phyloP scores from a whole-genome alignment of 2,797 vertebrate species.

The Cossypha dichroa region DNA sequence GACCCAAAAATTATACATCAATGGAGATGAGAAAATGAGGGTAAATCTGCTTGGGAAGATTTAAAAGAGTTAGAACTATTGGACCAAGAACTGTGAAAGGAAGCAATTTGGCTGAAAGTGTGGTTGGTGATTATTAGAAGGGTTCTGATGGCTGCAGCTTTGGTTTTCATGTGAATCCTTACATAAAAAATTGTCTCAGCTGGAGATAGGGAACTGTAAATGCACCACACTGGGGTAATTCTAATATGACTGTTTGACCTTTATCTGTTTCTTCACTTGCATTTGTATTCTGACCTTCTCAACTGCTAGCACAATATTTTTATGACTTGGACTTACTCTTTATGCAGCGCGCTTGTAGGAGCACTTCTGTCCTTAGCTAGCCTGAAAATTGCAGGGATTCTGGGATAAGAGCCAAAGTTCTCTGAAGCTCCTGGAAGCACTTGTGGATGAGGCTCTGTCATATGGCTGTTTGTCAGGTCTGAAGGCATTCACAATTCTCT shows the following conservation, averaged over 20 bases:
- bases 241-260: not conserved
- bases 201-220: not conserved
- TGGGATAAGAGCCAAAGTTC: not conserved
- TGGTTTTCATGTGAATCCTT: not conserved
- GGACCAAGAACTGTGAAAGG: not conserved
- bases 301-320: slow-evolving; percentile 11
- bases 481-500: not conserved
- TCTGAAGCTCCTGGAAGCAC: not conserved
- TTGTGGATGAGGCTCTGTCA: not conserved
- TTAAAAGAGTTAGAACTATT: not conserved
- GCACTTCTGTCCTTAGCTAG: slow-evolving; percentile 17
- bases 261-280: not conserved
- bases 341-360: not conserved
- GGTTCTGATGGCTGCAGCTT: not conserved
- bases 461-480: not conserved
- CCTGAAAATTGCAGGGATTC: slow-evolving; percentile 5
- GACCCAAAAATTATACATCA: not conserved
- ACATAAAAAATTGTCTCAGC: not conserved
- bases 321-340: slow-evolving; percentile 10
- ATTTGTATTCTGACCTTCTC: slow-evolving; percentile 2
- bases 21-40: not conserved
- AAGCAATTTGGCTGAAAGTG: not conserved
- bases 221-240: not conserved
- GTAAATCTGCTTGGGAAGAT: not conserved
- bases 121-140: not conserved